Percentiles rank a stretch among this genome's conserved stretches.
These are phyloP conservation scores for Zenarchopterus dispar DNA, from an alignment of 2,797 vertebrate genomes.

Conservation along the genomic window DNA sequence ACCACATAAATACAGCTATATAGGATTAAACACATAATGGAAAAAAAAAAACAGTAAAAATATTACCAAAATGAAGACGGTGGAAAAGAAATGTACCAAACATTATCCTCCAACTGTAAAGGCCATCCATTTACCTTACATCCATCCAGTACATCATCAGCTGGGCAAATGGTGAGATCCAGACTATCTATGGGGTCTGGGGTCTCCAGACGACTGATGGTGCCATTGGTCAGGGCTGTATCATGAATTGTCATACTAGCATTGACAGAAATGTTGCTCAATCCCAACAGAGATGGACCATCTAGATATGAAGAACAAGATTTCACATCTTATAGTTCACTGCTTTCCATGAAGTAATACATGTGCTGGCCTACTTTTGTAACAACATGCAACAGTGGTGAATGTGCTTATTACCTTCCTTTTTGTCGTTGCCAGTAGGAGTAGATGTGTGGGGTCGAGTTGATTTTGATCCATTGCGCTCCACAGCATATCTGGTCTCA, in stretches of 20 bases:
- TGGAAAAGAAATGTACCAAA: background rate
- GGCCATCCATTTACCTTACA: conserved; percentile 84
- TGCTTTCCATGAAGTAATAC: background rate
- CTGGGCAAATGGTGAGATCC: conserved; percentile 86
- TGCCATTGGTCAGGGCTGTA: conserved; percentile 82
- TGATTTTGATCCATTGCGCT: conserved; percentile 63
- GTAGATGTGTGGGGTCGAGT: conserved; percentile 89
- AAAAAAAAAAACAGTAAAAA: background rate
- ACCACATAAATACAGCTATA: conserved; percentile 92
- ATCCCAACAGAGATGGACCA: conserved; percentile 84
- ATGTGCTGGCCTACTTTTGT: background rate
- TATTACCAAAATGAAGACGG: background rate
- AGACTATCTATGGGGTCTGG: conserved; percentile 86
- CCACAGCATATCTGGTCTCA: conserved; percentile 87
- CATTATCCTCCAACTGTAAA: too few relatives aligned
- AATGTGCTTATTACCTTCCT: conserved; percentile 69
- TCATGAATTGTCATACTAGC: conserved; percentile 88
- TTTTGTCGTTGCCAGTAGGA: conserved; percentile 81
- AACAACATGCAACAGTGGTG: background rate
- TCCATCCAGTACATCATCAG: conserved; percentile 93
- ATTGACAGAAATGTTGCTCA: conserved; percentile 93
- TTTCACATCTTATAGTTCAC: background rate
- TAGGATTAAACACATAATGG: background rate
- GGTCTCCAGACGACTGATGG: conserved; percentile 83
- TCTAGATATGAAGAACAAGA: conserved; percentile 38